Evolutionary conservation across 2,888 invertebrate genomes (phyloP).

Genomic region (Capitulum mitella): DNA sequence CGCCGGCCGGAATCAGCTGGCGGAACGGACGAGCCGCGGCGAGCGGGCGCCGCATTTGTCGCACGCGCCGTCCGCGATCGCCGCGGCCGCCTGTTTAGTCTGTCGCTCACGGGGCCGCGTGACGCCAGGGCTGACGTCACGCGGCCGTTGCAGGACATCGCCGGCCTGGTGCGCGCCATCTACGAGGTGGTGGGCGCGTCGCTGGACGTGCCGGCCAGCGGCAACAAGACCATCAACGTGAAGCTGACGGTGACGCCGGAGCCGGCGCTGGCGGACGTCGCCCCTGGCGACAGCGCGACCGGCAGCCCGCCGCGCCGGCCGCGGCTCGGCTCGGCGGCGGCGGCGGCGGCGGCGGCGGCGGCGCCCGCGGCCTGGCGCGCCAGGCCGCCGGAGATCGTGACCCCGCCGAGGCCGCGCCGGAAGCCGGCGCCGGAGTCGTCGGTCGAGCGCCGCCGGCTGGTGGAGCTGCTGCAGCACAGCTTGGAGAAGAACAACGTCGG

Average conservation of each 20-base stretch:
- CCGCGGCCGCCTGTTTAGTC: too few species aligned
- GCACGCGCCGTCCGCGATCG: too few species aligned
- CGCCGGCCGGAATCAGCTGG: too few species aligned
- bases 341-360: background rate
- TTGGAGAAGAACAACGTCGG: constrained; percentile 84
- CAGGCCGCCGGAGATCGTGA: constrained; percentile 22
- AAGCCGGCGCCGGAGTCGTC: constrained; percentile 52
- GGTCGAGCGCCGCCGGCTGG: constrained; percentile 70
- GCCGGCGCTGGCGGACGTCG: background rate
- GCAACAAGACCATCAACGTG: constrained; percentile 84
- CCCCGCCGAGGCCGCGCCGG: constrained; percentile 22
- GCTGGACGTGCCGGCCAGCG: constrained; percentile 70
- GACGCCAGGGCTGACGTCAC: too few species aligned
- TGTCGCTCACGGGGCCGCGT: too few species aligned
- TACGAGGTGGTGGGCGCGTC: constrained; percentile 85
- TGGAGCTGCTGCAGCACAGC: constrained; percentile 80
- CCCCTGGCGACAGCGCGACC: too few species aligned
- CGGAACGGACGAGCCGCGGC: too few species aligned
- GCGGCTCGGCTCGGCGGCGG: background rate
- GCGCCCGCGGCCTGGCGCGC: constrained; percentile 13
- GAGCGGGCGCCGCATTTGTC: too few species aligned
- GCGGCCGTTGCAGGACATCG: constrained; percentile 79
- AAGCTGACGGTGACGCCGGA: constrained; percentile 56
- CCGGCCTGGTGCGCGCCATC: constrained; percentile 80
- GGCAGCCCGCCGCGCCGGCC: background rate